Evolutionary conservation across 2,797 vertebrate genomes (phyloP), one percentile per base, ranked within the genome.

Genomic region (Malacoraja senta): DNA sequence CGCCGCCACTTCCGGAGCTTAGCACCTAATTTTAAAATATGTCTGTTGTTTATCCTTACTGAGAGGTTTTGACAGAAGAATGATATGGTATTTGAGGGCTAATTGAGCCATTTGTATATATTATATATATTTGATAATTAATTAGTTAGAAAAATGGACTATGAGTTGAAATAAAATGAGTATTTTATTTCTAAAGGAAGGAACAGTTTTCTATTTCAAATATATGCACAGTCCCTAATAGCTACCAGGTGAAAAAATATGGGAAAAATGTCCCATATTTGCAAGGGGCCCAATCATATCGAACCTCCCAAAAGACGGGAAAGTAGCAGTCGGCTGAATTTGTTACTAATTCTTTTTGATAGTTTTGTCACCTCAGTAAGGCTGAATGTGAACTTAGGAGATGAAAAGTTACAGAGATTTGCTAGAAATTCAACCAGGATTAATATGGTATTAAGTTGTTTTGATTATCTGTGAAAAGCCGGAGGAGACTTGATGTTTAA

Each of bases 181-280:
- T 76, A 15, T 71, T 92, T 10, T 38, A 38, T 29, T 71, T 76
- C 15, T 92, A 38, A 76, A 76, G 58, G 38, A 32, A 92, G 68
- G 35, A 74, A 91, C 35, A 74, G 38, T 76, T 92, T 76, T 74
- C n/a, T 74, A 74, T 92, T 76, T 29, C 74, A 76, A 26, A 91
- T 76, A 58, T 92, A 92, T 29, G 44, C 90, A 76, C 71, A 92
- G 72, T 76, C 26, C 72, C 38, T 92, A 92, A 92, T 92, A 76
- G 76, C 44, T 92, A 24, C 90, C 90, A 92, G 90, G 90, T 92
- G 90, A 92, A 74, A 76, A 92, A 74, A 92, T 92, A 92, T n/a
- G 71, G 26, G 44, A 68, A 76, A 29, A 92, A 44, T 2, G 72
- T 74, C 38, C 38, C 15, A 26, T 26, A 38, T 71, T n/a, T 74